Percentiles rank a stretch among this genome's conserved stretches.
These are phyloP conservation scores for Camponotus vicinus DNA, from an alignment of 1,140 invertebrate species.

Conservation along the genomic window DNA sequence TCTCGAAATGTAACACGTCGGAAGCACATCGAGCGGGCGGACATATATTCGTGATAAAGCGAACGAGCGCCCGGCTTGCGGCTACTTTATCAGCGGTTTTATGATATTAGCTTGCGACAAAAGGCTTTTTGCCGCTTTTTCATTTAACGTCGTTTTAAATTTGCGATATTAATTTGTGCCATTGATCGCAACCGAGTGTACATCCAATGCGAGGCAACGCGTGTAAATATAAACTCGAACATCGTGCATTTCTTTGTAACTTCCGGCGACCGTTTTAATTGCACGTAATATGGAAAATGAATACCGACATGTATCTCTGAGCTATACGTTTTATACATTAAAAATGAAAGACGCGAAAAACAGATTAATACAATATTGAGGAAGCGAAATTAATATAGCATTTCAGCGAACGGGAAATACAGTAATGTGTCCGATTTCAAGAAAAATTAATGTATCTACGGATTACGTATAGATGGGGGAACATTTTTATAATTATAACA, in stretches of 20 bases:
- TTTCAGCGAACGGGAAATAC: background rate
- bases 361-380: constrained; percentile 1
- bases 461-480: background rate
- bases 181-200: constrained; percentile 34
- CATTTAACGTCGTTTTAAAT: constrained; percentile 60
- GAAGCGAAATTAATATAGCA: constrained; percentile 10
- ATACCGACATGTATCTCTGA: constrained; percentile 17
- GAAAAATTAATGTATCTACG: background rate
- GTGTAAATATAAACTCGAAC: constrained; percentile 38
- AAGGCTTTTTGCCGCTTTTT: constrained; percentile 52
- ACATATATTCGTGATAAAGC: constrained; percentile 46
- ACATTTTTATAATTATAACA: background rate
- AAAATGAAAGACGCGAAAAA: background rate
- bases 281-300: constrained; percentile 34
- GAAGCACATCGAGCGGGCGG: constrained; percentile 24
- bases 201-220: constrained; percentile 3
- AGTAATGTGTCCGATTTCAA: background rate
- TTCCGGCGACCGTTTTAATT: constrained; percentile 45
- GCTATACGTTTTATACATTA: constrained; percentile 23
- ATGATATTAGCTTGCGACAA: constrained; percentile 55
- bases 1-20: constrained; percentile 33
- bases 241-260: constrained; percentile 37
- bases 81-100: constrained; percentile 58
- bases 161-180: constrained; percentile 55
- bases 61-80: constrained; percentile 29